Evolutionary conservation across 2,113 vertebrate species (phyloP).

Genomic region (Climacteris rufus): DNA sequence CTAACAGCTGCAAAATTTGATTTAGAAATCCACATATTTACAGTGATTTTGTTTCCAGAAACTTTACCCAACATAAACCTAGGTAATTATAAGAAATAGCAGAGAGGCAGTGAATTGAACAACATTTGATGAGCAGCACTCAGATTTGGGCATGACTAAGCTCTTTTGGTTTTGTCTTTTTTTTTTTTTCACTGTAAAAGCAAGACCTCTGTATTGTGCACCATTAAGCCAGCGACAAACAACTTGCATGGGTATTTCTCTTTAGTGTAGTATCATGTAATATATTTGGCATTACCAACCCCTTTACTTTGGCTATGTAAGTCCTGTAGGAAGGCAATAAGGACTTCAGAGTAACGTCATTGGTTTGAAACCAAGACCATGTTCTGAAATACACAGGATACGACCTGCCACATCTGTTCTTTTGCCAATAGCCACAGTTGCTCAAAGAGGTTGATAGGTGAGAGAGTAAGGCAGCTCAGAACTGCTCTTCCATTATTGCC

Average conservation of each 20-base stretch:
- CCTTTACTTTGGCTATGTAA: background rate
- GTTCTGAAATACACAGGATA: background rate
- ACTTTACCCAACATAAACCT: background rate
- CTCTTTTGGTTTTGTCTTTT: rapidly evolving
- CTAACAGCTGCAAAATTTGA: background rate
- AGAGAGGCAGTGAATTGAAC: background rate
- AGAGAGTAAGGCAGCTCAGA: background rate
- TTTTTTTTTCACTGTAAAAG: background rate
- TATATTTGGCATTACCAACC: background rate
- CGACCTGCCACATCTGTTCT: background rate
- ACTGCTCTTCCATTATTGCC: background rate
- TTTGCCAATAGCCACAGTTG: background rate
- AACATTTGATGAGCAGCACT: background rate
- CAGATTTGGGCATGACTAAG: background rate
- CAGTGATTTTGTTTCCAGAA: background rate
- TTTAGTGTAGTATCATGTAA: background rate
- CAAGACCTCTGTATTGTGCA: background rate
- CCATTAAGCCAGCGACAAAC: background rate
- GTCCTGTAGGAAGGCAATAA: background rate
- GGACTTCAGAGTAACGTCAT: background rate
- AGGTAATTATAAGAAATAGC: background rate
- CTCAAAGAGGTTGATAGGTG: background rate
- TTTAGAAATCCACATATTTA: background rate
- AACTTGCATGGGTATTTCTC: background rate
- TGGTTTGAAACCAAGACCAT: background rate